Base-by-base conservation (phyloP, 1,140 invertebrate species). In the Calephelis nemesis region DNA sequence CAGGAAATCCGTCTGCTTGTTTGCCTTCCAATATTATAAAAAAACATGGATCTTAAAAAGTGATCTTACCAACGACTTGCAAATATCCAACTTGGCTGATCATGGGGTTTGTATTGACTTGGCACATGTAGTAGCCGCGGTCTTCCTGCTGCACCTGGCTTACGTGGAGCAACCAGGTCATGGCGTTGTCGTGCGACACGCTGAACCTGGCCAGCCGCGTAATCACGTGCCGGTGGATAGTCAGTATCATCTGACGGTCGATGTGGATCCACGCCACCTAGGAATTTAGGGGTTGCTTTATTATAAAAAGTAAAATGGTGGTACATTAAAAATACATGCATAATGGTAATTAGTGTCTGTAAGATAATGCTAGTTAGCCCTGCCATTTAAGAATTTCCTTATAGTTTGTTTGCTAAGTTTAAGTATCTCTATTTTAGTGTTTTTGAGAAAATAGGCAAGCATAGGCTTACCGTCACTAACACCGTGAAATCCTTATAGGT, bases 21-120 rank as follows among this genome's bases (percentile, higher is more conserved):
- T 30, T 30, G 30, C 30, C 30, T 30, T 30, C 42, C 42, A 45
- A 45, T 45, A 7, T 6, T 7, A 45, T 45, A 7, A 7, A 45
- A 45, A 15, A 13, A 0, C 7, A 69, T 30, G 15, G 11, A 15
- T 15, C 15, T 15, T 7, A 19, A 45, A 45, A 45, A 5, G 11
- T 12, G 66, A 49, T 94, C 96, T 95, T 88, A 98, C 98, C 97
- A 62, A 98, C 97, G 70, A 99, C 97, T 93, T 98, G 96, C 6
- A 99, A 93, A 86, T 97, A 98, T 67, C 97, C 98, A 9, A 98
- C 96, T 94, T 98, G 97, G 82, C 96, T 97, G 71, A 98, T 98
- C 97, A 98, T 98, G 0, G 98, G 98, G 83, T 97, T 97, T n/a
- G 98, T 98, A 88, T 98, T 98, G 66, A 98, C 95, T 93, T 97